Conservation (phyloP, 2,888 invertebrate genomes). For the Eulithis prunata region DNA sequence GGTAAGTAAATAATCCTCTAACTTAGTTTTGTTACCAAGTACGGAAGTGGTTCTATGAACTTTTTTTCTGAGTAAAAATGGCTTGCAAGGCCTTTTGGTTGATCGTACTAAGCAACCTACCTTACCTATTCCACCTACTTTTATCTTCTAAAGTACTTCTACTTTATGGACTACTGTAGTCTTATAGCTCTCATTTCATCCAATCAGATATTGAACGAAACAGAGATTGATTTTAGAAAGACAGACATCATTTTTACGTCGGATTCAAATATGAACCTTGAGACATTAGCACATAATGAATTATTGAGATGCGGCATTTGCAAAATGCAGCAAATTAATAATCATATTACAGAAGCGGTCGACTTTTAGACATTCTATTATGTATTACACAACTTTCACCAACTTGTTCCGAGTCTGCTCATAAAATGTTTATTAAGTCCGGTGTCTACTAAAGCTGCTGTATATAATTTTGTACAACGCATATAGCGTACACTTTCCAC, state of each 20-base stretch:
- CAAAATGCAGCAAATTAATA: conserved; percentile 28
- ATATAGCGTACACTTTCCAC: too few species aligned
- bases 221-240: too few species aligned
- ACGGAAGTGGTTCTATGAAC: conserved; percentile 14
- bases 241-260: too few species aligned
- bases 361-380: conserved; percentile 30
- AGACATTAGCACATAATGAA: conserved; percentile 16
- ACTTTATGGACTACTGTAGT: background rate
- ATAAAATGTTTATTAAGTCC: conserved; percentile 5
- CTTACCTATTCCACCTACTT: background rate
- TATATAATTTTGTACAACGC: too few species aligned
- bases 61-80: conserved; percentile 14
- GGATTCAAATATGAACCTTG: conserved; percentile 11
- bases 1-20: conserved; percentile 7
- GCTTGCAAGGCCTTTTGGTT: conserved; percentile 12
- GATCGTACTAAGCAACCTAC: conserved; percentile 4
- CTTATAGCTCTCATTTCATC: conserved; percentile 2
- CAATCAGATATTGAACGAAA: background rate
- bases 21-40: conserved; percentile 14
- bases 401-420: conserved; percentile 32
- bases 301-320: conserved; percentile 19
- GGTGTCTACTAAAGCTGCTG: conserved; percentile 11
- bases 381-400: conserved; percentile 37
- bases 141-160: background rate
- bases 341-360: conserved; percentile 32